Percentiles rank a stretch among this genome's conserved stretches.
Conservation (phyloP, 2,888 invertebrate species). For the Drosophila sordidula region DNA sequence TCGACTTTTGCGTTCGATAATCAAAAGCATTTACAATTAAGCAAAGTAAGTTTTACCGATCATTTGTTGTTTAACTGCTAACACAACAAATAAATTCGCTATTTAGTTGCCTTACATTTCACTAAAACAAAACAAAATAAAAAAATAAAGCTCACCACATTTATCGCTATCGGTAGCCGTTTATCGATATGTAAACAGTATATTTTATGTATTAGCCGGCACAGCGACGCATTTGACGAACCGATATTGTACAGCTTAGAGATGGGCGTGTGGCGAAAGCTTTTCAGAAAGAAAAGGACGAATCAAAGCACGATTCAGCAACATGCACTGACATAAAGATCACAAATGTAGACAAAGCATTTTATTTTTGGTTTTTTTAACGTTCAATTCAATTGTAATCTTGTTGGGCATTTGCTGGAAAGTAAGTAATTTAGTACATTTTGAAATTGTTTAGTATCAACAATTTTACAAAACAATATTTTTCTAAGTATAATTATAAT, state of each 20-base stretch:
- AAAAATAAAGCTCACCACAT: conserved; percentile 1
- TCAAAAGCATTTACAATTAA: conserved; percentile 77
- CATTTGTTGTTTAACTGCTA: conserved; percentile 60
- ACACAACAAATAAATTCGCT: conserved; percentile 11
- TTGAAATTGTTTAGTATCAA: too few species aligned
- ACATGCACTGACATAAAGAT: too few species aligned
- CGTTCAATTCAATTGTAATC: too few species aligned
- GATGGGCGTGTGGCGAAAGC: not conserved
- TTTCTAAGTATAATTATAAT: too few species aligned
- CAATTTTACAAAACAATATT: too few species aligned
- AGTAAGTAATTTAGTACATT: too few species aligned
- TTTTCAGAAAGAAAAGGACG: not conserved
- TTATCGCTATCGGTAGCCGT: conserved; percentile 30
- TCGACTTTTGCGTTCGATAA: conserved; percentile 61
- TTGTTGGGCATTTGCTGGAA: too few species aligned
- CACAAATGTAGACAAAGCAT: too few species aligned
- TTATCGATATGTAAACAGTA: conserved; percentile 29
- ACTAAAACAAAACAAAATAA: not conserved
- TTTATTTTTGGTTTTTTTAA: too few species aligned
- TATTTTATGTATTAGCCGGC: conserved; percentile 2
- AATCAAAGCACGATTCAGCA: not conserved
- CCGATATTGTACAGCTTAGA: not conserved
- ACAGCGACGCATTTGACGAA: conserved; percentile 10
- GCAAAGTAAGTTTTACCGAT: conserved; percentile 70
- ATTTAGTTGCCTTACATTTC: conserved; percentile 50